Percentiles rank a stretch among this genome's conserved stretches.
Evolutionary conservation across 2,113 vertebrate species (phyloP).

Genomic region (Microcebus lehilahytsara): DNA sequence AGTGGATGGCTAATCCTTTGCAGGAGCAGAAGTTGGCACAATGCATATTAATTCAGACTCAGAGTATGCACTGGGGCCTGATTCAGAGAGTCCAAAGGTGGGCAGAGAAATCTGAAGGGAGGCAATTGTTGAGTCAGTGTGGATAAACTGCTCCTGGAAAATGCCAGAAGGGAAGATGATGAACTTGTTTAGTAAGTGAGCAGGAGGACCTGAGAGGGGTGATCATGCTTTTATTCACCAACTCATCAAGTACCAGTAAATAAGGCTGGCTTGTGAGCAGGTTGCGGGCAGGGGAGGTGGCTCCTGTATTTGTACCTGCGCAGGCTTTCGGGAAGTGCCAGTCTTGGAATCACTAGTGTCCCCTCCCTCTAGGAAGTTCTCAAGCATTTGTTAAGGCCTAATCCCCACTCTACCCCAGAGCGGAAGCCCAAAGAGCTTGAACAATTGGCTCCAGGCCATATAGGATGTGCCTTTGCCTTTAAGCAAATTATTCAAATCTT

Average conservation of each 20-base stretch:
- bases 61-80: background rate
- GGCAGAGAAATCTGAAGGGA: slow-evolving; percentile 12
- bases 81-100: background rate
- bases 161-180: background rate
- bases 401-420: background rate
- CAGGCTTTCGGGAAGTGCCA: background rate
- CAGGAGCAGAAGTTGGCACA: background rate
- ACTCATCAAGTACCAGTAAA: background rate
- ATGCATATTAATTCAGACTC: background rate
- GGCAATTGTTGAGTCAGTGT: slow-evolving; percentile 7
- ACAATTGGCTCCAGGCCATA: background rate
- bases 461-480: background rate
- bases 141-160: background rate
- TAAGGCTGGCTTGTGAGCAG: background rate
- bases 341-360: background rate
- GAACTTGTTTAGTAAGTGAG: background rate
- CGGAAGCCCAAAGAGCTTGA: background rate
- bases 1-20: background rate
- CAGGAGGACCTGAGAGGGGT: background rate
- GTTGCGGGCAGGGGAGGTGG: rapidly evolving
- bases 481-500: background rate
- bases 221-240: background rate
- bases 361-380: background rate
- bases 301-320: background rate
- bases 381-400: background rate